Evolutionary conservation across 1,140 invertebrate genomes (phyloP), one percentile per base, ranked within the genome.

Genomic region (Lamellibrachia luymesi): DNA sequence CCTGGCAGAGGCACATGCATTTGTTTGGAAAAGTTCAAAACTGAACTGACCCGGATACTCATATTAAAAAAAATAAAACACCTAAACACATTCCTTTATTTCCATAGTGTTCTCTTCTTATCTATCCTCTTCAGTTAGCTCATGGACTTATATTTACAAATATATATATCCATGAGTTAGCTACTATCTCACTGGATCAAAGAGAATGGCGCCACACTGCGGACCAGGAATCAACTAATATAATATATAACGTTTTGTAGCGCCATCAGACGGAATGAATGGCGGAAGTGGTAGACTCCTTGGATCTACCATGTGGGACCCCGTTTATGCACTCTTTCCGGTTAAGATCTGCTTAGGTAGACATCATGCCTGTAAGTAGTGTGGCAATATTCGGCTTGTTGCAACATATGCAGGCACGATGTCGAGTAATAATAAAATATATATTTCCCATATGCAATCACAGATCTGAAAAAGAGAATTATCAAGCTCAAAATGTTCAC

Each of bases 361-460:
- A 51, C 92, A 93, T 22, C 51, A 93, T 93, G 93, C 93, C 93
- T 93, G 93, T 93, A 93, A 93, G 93, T 93, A 91, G 50, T 93
- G 92, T 64, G 92, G 51, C 50, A 64, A 80, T 80, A 80, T 22
- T 80, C 64, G 17, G 64, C 64, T 80, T 80, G 64, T 80, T 80
- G 64, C 64, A 80, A 22, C 7, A 22, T 80, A 17, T 80, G 17
- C 64, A 80, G 4, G 64, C 64, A 80, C 64, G 64, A 80, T 80
- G 64, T 80, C 64, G 64, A 80, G 17, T 80, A 17, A 22, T 80
- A 80, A 22, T 80, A 80, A 56, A 80, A 80, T 80, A 80, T 17
- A 80, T 10, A 22, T 22, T 80, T 80, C 7, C 25, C 64, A 80
- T 80, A 22, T 10, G 64, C 64, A 80, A 2, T 80, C 64, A 80